Evolutionary conservation across 1,140 invertebrate genomes (phyloP), one percentile per base, ranked within the genome.

Genomic region (Drosophila lacertosa): DNA sequence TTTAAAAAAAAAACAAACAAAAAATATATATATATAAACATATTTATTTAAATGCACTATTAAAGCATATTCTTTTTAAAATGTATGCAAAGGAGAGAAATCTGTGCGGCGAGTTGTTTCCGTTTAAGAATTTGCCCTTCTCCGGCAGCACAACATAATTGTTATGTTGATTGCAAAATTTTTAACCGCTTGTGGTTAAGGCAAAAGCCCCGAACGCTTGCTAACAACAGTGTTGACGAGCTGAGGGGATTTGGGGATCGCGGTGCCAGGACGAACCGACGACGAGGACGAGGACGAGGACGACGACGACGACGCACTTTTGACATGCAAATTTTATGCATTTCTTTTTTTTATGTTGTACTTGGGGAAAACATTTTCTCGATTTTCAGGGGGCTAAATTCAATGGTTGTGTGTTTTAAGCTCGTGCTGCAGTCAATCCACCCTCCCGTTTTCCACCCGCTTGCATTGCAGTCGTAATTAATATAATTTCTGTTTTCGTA

Each of bases 291-390:
- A n/a, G n/a, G n/a, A n/a, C n/a, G n/a, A 26, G 55, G 18, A 35
- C 59, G 58, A 72, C 71, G 73, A 29, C 53, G 76, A 48, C 83
- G 74, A 86, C 81, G 81, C 81, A 86, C 77, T 86, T 86, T 88
- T 88, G 81, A 81, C 77, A 86, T 86, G 81, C 82, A 86, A 86
- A 86, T 86, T 86, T 77, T 84, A 81, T 84, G 81, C 81, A 84
- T 84, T 79, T 78, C 66, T 71, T 71, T 84, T 79, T 78, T 71
- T 71, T 71, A 51, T 71, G 40, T 37, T 15, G 45, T 11, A 59
- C 68, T 66, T 58, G 62, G 62, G 68, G 62, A 35, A 57, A 48
- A 68, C n/a, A 48, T 48, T 64, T 57, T 53, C 32, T 39, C 40
- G 50, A 33, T 40, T 55, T 44, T 7, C 59, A 48, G 51, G 59